Conservation (phyloP, 1,140 invertebrate species). For the Drosophila trapezifrons region DNA sequence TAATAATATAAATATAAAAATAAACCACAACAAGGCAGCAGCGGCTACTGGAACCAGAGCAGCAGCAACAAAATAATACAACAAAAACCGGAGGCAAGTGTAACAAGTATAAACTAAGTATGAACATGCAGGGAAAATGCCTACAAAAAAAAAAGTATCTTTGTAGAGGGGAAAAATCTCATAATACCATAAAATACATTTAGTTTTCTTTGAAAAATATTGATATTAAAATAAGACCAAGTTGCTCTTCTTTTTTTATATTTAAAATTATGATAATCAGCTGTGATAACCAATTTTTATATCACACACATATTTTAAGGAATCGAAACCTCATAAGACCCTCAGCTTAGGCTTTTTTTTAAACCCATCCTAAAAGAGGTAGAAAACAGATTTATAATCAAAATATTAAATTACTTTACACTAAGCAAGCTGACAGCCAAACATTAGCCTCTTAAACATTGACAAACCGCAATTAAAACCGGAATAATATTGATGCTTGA, state of each 20-base stretch:
- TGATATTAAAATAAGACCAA: no score
- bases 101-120: neutral
- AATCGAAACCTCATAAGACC: no score
- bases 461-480: conserved; percentile 1
- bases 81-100: conserved; percentile 64
- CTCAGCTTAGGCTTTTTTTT: no score
- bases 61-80: conserved; percentile 26
- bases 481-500: conserved; percentile 19
- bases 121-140: neutral
- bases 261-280: no score
- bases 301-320: no score
- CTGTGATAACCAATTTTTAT: no score
- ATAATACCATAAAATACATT: no score
- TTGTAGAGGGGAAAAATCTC: no score
- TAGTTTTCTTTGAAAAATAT: no score
- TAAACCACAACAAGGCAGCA: conserved; percentile 9
- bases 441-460: conserved; percentile 3
- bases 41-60: conserved; percentile 34
- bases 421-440: neutral
- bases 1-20: conserved; percentile 24
- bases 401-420: neutral
- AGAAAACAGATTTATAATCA: neutral
- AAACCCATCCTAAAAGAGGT: neutral
- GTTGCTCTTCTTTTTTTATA: no score
- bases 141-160: neutral